Percentiles rank a stretch among this genome's conserved stretches.
phyloP scores from a whole-genome alignment of 2,113 vertebrate species.

The Vireo altiloquus region DNA sequence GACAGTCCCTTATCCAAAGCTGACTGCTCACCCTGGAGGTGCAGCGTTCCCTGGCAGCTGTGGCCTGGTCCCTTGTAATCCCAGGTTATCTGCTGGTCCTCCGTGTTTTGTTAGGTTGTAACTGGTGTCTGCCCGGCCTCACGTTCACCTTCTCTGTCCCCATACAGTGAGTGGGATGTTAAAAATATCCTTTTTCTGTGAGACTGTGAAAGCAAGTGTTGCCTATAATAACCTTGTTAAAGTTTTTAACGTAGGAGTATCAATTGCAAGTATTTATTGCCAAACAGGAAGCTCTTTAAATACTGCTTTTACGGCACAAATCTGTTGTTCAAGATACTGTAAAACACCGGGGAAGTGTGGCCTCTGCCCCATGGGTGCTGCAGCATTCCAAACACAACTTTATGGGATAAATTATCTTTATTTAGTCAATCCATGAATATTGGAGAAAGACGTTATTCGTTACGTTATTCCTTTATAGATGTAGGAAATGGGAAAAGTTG shows the following conservation, averaged over 20 bases:
- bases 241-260: neutral
- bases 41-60: neutral
- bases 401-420: neutral
- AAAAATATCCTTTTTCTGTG: neutral
- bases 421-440: neutral
- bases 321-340: neutral
- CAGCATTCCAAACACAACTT: neutral
- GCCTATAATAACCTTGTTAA: neutral
- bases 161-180: neutral
- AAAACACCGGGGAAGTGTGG: neutral
- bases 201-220: neutral
- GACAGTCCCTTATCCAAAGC: conserved; percentile 18
- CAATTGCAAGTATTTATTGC: neutral
- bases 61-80: neutral
- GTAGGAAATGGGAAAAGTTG: neutral
- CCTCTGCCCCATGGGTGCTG: neutral
- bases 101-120: neutral
- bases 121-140: neutral
- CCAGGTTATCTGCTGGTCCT: neutral
- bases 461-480: neutral
- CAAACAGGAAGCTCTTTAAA: neutral
- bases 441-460: neutral
- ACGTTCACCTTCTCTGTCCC: neutral
- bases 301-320: neutral
- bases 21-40: neutral